A percentile compares a stretch with the other conserved stretches of the same genome.
Evolutionary conservation across 1,140 invertebrate genomes (phyloP).

Genomic region (Hyles euphorbiae): DNA sequence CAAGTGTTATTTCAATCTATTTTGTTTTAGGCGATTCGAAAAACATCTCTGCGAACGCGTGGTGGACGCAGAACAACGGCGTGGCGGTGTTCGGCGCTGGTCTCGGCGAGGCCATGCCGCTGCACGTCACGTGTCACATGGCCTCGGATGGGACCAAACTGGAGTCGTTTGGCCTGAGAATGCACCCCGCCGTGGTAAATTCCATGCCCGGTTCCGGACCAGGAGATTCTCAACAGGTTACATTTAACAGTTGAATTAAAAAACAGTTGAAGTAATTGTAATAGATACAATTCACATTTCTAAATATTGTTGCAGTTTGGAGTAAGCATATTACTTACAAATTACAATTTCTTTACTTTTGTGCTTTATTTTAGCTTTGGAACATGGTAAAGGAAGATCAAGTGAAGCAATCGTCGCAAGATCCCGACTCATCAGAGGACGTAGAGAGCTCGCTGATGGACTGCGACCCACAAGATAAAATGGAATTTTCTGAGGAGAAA

Average conservation of each 20-base stretch:
- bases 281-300: too few relatives aligned
- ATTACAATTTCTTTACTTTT: too few relatives aligned
- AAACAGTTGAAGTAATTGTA: too few relatives aligned
- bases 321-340: too few relatives aligned
- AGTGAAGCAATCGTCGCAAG: slow-evolving; percentile 52
- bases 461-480: slow-evolving; percentile 60
- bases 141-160: slow-evolving; percentile 83
- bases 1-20: too few relatives aligned
- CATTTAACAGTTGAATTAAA: too few relatives aligned
- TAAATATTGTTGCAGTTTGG: too few relatives aligned
- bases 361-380: slow-evolving; percentile 43
- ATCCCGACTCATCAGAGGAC: slow-evolving; percentile 59
- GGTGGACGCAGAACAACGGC: slow-evolving; percentile 50
- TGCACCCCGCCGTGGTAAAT: slow-evolving; percentile 47
- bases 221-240: slow-evolving; percentile 56
- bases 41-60: slow-evolving; percentile 23
- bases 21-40: slow-evolving; percentile 18
- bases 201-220: slow-evolving; percentile 32
- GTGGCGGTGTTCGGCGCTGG: slow-evolving; percentile 65
- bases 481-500: slow-evolving; percentile 52
- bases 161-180: slow-evolving; percentile 66
- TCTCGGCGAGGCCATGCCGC: slow-evolving; percentile 81
- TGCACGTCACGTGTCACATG: slow-evolving; percentile 81
- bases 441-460: slow-evolving; percentile 61
- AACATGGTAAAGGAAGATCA: slow-evolving; percentile 59